These are phyloP conservation scores for Thecocarcelia acutangulata DNA, from an alignment of 2,888 invertebrate species.

Conservation along the genomic window DNA sequence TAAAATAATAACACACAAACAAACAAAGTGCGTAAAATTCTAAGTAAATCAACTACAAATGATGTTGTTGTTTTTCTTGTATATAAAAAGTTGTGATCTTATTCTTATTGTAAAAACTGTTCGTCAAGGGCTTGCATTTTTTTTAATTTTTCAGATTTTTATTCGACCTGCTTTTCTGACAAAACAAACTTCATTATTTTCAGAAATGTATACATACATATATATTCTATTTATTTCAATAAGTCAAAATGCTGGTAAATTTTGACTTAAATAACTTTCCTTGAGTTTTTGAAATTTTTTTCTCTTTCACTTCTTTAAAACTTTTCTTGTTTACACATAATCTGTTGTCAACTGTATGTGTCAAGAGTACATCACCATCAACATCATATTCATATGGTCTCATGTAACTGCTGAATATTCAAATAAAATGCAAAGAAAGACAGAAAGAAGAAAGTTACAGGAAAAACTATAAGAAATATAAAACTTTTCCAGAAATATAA, in stretches of 20 bases:
- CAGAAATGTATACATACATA: no score
- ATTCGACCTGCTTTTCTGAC: no score
- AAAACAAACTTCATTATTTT: not conserved
- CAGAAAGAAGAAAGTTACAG: not conserved
- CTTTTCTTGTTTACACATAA: slow-evolving; percentile 63
- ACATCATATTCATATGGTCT: slow-evolving; percentile 32
- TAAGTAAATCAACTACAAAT: no score
- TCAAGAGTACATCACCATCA: slow-evolving; percentile 65
- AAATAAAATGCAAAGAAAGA: not conserved
- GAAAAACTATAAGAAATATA: slow-evolving; percentile 13
- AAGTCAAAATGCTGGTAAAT: slow-evolving; percentile 35
- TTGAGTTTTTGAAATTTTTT: slow-evolving; percentile 13
- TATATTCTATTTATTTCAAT: slow-evolving; percentile 9
- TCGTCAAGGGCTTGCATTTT: no score
- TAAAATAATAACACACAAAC: no score
- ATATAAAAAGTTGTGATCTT: no score
- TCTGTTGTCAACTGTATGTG: slow-evolving; percentile 65
- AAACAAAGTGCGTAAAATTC: no score
- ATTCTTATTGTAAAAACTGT: no score
- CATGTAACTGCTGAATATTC: slow-evolving; percentile 35
- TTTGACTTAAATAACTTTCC: not conserved
- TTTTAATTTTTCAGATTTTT: no score
- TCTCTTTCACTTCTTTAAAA: slow-evolving; percentile 46
- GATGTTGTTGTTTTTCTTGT: no score
- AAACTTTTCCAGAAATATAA: slow-evolving; percentile 10